Evolutionary conservation across 2,797 vertebrate genomes (phyloP).

Genomic region (Lagorchestes hirsutus): DNA sequence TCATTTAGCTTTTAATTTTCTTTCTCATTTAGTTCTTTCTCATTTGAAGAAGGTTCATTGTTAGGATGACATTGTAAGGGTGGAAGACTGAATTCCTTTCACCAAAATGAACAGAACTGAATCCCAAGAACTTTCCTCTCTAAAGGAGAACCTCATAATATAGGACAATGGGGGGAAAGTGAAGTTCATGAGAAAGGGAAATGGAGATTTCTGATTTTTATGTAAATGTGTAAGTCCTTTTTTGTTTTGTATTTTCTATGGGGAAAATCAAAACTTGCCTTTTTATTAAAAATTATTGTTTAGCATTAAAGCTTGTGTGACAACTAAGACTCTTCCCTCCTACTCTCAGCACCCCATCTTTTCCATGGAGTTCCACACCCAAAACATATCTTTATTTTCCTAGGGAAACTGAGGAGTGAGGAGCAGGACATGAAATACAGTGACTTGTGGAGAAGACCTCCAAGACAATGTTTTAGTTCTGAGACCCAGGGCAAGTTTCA

Average conservation of each 20-base stretch:
- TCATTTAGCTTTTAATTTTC: too few species aligned
- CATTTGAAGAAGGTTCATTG: neutral
- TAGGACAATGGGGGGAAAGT: too few species aligned
- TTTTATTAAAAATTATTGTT: neutral
- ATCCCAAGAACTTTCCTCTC: neutral
- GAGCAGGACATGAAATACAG: neutral
- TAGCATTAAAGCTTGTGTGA: neutral
- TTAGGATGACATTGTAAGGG: neutral
- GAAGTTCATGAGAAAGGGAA: too few species aligned
- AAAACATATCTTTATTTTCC: neutral
- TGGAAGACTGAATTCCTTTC: neutral
- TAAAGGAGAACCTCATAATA: neutral
- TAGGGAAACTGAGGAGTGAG: neutral
- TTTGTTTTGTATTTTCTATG: too few species aligned
- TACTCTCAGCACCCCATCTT: neutral
- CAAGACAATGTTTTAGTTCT: neutral
- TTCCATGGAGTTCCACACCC: neutral
- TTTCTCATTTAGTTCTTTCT: neutral
- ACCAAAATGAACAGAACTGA: neutral
- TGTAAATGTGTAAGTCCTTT: too few species aligned
- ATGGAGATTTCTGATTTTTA: neutral
- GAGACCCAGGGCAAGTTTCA: too few species aligned
- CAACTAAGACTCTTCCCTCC: neutral
- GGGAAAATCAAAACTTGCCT: too few species aligned
- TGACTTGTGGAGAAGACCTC: neutral